Evolutionary conservation across 2,888 invertebrate species (phyloP), one percentile per base, ranked within the genome.

Genomic region (Loripinus fragilis): DNA sequence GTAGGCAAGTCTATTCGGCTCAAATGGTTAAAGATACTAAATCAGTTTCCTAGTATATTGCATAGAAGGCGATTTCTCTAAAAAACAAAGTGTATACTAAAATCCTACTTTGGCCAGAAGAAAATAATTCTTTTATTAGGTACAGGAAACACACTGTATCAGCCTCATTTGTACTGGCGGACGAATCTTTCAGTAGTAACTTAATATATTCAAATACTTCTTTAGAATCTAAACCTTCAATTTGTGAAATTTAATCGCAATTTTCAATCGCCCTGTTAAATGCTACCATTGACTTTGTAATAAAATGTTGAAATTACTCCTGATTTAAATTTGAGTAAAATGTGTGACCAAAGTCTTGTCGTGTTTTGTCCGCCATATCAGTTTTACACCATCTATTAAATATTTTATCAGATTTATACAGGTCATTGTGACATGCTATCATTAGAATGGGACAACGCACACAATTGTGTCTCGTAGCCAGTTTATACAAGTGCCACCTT

Each of bases 241-340:
- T 45, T 45, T 45, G 15, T 20, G 45, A 45, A 12, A 45, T 52
- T 52, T 52, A 25, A 52, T 52, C 52, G 23, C 52, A 25, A 5
- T n/a, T n/a, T 25, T 52, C 25, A 25, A 52, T 52, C 52, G 23
- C 25, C 2, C 25, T 52, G 38, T 12, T 8, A 38, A 38, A 38
- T 38, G 38, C 38, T 12, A 10, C 25, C 25, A 52, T 52, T 17
- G 60, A 33, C 60, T 60, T 60, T 20, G 33, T 28, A n/a, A 20
- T 28, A 33, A 33, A 60, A 60, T 33, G 12, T 5, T 60, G 1
- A 60, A 60, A 60, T 17, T 33, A 15, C 33, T 33, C 33, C 33
- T 60, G 60, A 60, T 60, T 60, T 60, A 30, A 60, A 33, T 60
- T 60, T 60, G 60, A 60, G 28, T 60, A 33, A 33, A 60, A 60